Evolutionary conservation across 2,797 vertebrate genomes (phyloP), one percentile per base, ranked within the genome.

Genomic region (Sebastes iracundus): DNA sequence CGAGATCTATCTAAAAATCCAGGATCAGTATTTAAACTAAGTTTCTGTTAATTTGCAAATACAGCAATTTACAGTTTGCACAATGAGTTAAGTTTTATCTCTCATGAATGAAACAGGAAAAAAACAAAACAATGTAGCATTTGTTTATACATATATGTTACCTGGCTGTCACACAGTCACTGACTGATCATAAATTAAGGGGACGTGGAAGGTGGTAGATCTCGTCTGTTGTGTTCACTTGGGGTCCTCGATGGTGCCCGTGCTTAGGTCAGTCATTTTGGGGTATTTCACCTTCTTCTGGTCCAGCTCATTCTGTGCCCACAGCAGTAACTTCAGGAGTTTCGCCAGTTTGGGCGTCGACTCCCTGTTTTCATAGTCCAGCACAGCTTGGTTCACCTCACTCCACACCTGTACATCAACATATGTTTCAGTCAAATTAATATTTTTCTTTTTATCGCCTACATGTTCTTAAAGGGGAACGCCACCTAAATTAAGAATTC

Each of bases 261-360:
- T 97, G 96, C 98, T 98, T 78, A 99, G 96, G 95, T 99, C 98
- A 90, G 97, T 98, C 98, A 99, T 99, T 97, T 98, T 99, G 90
- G 97, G 98, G 63, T 99, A 99, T 95, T 99, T 99, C 81, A 99
- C 97, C 94, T 99, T 99, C 97, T 99, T 99, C 96, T 99, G 98
- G 93, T 99, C 98, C 90, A 99, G 94, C 96, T 99, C 98, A 7
- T 98, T 99, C 88, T 99, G 98, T 87, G 97, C 98, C 98, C 98
- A 99, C 82, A 99, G 97, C 89, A 99, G 96, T 38, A 99, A 90
- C 93, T 99, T 99, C 88, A 99, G 96, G 65, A 99, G 96, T 88
- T 99, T 99, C n/a, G 98, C 98, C 94, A 99, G 92, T 89, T 99
- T 99, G 80, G 98, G 98, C 28, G 98, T 99, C 0, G 98, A 99